Evolutionary conservation across 2,888 invertebrate species (phyloP), one percentile per base, ranked within the genome.

Genomic region (Endomychus coccineus): DNA sequence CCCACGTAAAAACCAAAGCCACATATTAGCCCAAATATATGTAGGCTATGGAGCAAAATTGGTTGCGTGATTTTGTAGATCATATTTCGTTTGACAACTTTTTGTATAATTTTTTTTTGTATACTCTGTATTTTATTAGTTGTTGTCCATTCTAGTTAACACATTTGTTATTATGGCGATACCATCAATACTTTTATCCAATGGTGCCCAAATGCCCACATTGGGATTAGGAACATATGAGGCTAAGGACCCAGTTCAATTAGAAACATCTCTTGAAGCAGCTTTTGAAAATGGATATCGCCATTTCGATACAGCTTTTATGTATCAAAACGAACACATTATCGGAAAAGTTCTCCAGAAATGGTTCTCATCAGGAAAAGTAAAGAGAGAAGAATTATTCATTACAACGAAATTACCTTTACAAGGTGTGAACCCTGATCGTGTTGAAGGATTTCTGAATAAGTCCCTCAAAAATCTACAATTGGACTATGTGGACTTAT

Each of bases 251-350:
- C 73, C 71, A 7, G 14, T 30, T 2, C 79, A 78, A 50, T 61
- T 85, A 32, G 79, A 78, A 59, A 56, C 61, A 19, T 80, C 86
- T 1, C 67, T 88, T n/a, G 74, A 78, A 16, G 63, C 66, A 2
- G 87, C 89, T 0, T 61, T 89, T 25, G 76, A 77, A 47, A 76
- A 76, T 25, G 89, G 89, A 1, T 89, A 89, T 61, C 74, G 88
- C 3, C 87, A 86, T 54, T 82, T 89, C 44, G 89, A 89, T 62
- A 77, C 85, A 0, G 88, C 89, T 0, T 71, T 77, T 4, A 80
- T 74, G 3, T 89, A 90, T 55, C 70, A 77, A 46, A 89, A 89
- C 54, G 89, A 90, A 58, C 70, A 71, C 2, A 74, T 74, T 1
- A 75, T 89, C 46, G 89, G 89, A 1, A 74, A 75, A 25, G 80